A percentile compares a stretch with the other conserved stretches of the same genome.
These are phyloP conservation scores for Collichthys lucidus DNA, from an alignment of 2,113 vertebrate genomes.

Conservation along the genomic window DNA sequence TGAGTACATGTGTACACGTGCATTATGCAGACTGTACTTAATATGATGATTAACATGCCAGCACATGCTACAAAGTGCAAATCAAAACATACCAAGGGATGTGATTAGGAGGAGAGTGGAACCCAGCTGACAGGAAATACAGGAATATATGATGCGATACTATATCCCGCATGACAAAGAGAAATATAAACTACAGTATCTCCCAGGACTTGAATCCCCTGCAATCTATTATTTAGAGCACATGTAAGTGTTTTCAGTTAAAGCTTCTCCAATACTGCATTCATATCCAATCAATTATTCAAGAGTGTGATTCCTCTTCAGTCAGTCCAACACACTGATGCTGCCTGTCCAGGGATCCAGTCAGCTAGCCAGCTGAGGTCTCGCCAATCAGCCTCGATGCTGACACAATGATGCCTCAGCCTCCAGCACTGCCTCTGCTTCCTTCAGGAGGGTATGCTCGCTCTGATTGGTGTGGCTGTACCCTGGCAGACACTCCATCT, in stretches of 20 bases:
- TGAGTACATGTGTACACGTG: background rate
- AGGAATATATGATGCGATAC: conserved; percentile 43
- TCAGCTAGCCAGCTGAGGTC: conserved; percentile 50
- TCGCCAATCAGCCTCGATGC: conserved; percentile 62
- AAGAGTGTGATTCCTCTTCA: conserved; percentile 68
- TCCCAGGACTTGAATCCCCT: conserved; percentile 53
- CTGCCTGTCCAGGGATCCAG: conserved; percentile 61
- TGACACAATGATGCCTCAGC: conserved; percentile 58
- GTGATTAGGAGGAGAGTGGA: conserved; percentile 35
- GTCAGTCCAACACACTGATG: conserved; percentile 62
- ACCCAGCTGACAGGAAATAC: conserved; percentile 49
- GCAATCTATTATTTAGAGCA: conserved; percentile 80
- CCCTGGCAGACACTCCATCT: conserved; percentile 69
- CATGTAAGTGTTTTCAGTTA: conserved; percentile 81
- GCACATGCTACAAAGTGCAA: background rate
- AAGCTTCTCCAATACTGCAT: conserved; percentile 74
- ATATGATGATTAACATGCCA: conserved; percentile 17
- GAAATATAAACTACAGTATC: conserved; percentile 72
- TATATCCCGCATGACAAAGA: conserved; percentile 67
- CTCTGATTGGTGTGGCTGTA: conserved; percentile 67
- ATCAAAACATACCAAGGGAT: conserved; percentile 27
- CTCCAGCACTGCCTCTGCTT: conserved; percentile 42
- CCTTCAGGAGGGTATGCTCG: conserved; percentile 53
- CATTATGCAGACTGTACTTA: background rate
- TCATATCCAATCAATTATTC: conserved; percentile 82